phyloP scores from a whole-genome alignment of 2,888 invertebrate genomes.

The Drosophila neonasuta region DNA sequence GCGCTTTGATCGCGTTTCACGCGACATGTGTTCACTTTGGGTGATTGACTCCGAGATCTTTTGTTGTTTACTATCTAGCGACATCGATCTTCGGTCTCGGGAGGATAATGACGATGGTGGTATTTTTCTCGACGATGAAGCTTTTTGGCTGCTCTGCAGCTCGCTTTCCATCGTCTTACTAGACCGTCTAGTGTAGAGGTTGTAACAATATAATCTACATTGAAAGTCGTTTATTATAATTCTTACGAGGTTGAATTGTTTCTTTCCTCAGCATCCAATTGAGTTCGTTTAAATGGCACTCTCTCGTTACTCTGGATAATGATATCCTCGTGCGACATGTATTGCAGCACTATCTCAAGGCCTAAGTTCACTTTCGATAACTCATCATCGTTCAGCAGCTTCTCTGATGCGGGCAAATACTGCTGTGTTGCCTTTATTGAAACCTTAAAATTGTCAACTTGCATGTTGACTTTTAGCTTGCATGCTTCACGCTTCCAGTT shows the following conservation, averaged over 20 bases:
- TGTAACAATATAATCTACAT: not conserved
- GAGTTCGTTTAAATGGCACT: slow-evolving; percentile 22
- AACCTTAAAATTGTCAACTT: slow-evolving; percentile 56
- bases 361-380: slow-evolving; percentile 15
- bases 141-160: not conserved
- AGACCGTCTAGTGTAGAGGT: not conserved
- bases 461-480: slow-evolving; percentile 32
- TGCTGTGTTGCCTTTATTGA: slow-evolving; percentile 27
- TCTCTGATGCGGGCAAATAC: slow-evolving; percentile 1
- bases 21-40: not conserved
- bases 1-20: slow-evolving; percentile 1
- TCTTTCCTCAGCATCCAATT: slow-evolving; percentile 7
- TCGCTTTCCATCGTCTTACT: not conserved
- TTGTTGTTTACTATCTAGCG: slow-evolving; percentile 29
- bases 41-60: not conserved
- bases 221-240: not conserved
- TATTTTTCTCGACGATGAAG: not conserved
- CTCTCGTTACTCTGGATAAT: not conserved
- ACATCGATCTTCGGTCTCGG: slow-evolving; percentile 55
- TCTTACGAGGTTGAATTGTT: slow-evolving; percentile 7
- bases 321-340: slow-evolving; percentile 33
- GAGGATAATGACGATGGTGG: not conserved
- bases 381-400: slow-evolving; percentile 15
- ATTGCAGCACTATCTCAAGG: slow-evolving; percentile 34
- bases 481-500: slow-evolving; percentile 39